Evolutionary conservation across 1,140 invertebrate genomes (phyloP).

Genomic region (Brachionus koreanus): DNA sequence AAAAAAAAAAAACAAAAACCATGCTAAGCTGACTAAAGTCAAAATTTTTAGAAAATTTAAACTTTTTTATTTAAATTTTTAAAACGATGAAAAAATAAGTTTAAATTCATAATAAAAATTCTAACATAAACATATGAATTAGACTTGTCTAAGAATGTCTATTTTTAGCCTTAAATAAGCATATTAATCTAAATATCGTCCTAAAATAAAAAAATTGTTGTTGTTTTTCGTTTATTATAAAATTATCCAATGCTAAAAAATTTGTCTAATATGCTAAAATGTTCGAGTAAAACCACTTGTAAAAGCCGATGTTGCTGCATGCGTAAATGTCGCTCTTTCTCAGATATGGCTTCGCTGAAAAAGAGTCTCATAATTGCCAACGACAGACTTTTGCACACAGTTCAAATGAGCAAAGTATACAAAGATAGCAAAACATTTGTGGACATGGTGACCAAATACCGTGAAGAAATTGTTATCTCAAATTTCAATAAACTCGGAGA

Average conservation of each 20-base stretch:
- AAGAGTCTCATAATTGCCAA: slow-evolving; percentile 15
- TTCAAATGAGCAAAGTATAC: slow-evolving; percentile 44
- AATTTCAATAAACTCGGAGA: not conserved
- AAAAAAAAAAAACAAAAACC: too few species aligned
- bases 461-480: not conserved
- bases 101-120: too few species aligned
- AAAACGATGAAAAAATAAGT: too few species aligned
- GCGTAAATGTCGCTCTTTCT: slow-evolving; percentile 23
- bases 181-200: too few species aligned
- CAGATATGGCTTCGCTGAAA: not conserved
- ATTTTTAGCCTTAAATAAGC: too few species aligned
- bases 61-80: too few species aligned
- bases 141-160: too few species aligned
- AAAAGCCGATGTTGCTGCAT: not conserved
- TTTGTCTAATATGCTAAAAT: slow-evolving; percentile 2
- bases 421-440: slow-evolving; percentile 45
- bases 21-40: too few species aligned
- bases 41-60: too few species aligned
- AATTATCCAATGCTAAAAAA: not conserved
- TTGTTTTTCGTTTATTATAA: not conserved
- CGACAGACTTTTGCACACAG: slow-evolving; percentile 18
- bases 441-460: slow-evolving; percentile 17
- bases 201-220: too few species aligned
- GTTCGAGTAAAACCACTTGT: not conserved
- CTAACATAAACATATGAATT: too few species aligned